Base-by-base conservation (phyloP, 2,888 invertebrate genomes). In the Amphipyra berbera region DNA sequence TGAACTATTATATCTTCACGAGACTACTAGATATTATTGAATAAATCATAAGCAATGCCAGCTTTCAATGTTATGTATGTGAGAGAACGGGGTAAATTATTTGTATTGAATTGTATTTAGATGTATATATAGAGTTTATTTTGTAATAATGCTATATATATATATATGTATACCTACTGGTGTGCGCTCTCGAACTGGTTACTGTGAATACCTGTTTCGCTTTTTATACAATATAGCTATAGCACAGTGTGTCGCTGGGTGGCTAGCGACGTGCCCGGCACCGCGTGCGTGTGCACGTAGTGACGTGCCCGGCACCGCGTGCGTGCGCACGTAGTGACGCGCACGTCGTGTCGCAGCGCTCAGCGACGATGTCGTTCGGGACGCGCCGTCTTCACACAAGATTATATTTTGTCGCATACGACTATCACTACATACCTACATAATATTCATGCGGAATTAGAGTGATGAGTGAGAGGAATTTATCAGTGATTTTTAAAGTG, bases 61-160 rank as follows among this genome's bases (percentile, higher is more conserved):
- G 64, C 76, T 78, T 71, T 69, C 65, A 61, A 38, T 73, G 66
- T 70, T 52, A 66, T 58, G 67, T 61, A 57, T 62, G 62, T 57
- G 71, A 64, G 64, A 67, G 70, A 76, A 74, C 63, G 74, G 79
- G 68, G 76, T 81, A 76, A 79, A 81, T 86, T 83, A 77, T 79
- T 77, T 73, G 65, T 74, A 70, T 64, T 69, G 40, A 59, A 59
- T 62, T 82, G 74, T 85, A 85, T 77, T 78, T 84, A 84, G 77
- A 76, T 87, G 83, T 83, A 82, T 85, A 85, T 87, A 82, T 84
- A 88, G 79, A 86, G 79, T 83, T 88, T 89, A 89, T 89, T 88
- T 87, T 87, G 85, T 87, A 86, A 84, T 86, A 85, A 79, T 79
- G 78, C 82, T 79, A 56, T 66, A 63, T 79, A 57, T 67, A 58